Evolutionary conservation across 2,888 invertebrate species (phyloP).

Genomic region (Trisateles emortualis): DNA sequence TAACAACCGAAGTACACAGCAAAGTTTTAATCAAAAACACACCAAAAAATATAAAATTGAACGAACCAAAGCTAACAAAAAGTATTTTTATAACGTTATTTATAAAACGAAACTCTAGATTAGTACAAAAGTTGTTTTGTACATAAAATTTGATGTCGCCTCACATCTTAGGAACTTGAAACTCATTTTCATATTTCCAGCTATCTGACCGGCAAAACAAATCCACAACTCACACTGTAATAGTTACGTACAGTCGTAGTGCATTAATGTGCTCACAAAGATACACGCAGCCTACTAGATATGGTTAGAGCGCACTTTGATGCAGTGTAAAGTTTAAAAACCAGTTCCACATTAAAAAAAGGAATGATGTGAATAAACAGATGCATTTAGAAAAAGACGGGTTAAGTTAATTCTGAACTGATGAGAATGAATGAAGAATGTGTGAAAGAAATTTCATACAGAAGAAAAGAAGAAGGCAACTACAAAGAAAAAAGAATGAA

Average conservation of each 20-base stretch:
- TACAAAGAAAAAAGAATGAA: too few species aligned
- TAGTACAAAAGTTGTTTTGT: slow-evolving; percentile 50
- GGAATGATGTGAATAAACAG: too few species aligned
- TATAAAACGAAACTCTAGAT: slow-evolving; percentile 17
- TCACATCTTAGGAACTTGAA: slow-evolving; percentile 64
- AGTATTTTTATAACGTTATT: slow-evolving; percentile 7
- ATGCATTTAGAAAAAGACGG: too few species aligned
- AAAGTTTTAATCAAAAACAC: background rate
- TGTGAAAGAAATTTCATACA: too few species aligned
- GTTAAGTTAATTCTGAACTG: too few species aligned
- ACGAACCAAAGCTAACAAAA: background rate
- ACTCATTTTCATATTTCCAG: slow-evolving; percentile 82
- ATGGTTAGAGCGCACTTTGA: slow-evolving; percentile 19
- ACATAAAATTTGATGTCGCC: slow-evolving; percentile 64
- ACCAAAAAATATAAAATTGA: background rate
- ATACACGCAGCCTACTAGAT: slow-evolving; percentile 47
- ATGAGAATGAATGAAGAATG: too few species aligned
- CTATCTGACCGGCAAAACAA: slow-evolving; percentile 81
- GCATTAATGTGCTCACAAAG: slow-evolving; percentile 71
- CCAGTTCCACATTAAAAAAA: too few species aligned
- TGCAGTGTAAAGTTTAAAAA: background rate
- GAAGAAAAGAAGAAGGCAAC: too few species aligned
- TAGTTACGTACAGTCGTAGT: slow-evolving; percentile 76
- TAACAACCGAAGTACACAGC: too few species aligned
- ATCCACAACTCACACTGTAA: slow-evolving; percentile 81